Base-by-base conservation (phyloP, 1,140 invertebrate genomes). In the Trypoxylus dichotomus region DNA sequence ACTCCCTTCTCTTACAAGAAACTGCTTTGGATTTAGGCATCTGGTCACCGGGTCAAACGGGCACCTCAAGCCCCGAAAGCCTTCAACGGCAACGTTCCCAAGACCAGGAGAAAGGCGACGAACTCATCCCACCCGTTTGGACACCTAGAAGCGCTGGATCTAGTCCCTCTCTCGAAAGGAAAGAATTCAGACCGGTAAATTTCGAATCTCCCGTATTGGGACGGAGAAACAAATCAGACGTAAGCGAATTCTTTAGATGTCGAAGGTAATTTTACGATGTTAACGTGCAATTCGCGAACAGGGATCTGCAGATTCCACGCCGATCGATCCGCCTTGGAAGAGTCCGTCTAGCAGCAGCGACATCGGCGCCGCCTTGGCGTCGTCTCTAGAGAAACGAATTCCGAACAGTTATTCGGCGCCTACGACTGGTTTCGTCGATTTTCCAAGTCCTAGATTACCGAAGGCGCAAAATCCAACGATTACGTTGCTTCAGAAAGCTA, bases 391-490 rank as follows among this genome's bases (percentile, higher is more conserved):
- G 79, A 87, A 87, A 54, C 88, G 91, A 21, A 88, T 92, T 74
- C 89, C 91, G 15, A 92, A 91, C 47, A 92, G 91, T 42, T 90
- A 90, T 77, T 91, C 91, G 41, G 90, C 91, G 0, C 91, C 91
- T 0, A 86, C 88, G 54, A 89, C 90, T 29, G 91, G 91, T 25
- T 87, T 92, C 80, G 89, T 88, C 82, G 87, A 89, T 1, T 86
- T 91, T 76, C 80, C 74, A 83, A 84, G 86, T 78, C 86, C 85
- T 79, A 85, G 90, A 75, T 86, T 96, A 80, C 95, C 95, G 8
- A 90, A 90, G 83, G 94, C 93, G 32, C 95, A 95, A 87, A 96
- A 95, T 88, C 94, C 95, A 5, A 96, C 94, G 3, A 93, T 97
- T 80, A 96, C 94, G 1, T 86, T 97, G 71, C 88, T 97, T 72